Base-by-base conservation (phyloP, 1,140 invertebrate species). In the Megalopta genalis region DNA sequence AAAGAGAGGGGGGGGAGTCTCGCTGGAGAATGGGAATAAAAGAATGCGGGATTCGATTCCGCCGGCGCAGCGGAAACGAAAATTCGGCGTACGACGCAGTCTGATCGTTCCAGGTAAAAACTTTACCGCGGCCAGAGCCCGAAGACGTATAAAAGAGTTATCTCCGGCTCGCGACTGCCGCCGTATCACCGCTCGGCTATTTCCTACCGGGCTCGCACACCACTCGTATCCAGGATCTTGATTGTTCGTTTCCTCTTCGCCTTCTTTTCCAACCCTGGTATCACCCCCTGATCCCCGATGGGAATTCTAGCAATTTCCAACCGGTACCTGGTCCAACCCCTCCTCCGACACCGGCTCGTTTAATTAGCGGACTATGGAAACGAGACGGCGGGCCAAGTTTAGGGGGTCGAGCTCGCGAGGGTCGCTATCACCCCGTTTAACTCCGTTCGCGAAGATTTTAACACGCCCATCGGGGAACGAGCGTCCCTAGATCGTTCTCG, bases 61-160 rank as follows among this genome's bases (percentile, higher is more conserved):
- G 27, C 9, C 57, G 42, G 1, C 27, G 62, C 16, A 65, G 5
- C 12, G 46, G 57, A 37, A 63, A 25, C 42, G 66, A 63, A 49
- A 73, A 49, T 79, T 79, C 63, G 63, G 39, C 70, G 0, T 46
- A 46, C 42, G 67, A 46, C 37, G 25, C 37, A 21, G 64, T 54
- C 46, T 71, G 75, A 42, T 84, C 77, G 76, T 82, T 84, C 76
- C 39, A 86, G 63, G 77, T 80, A 86, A 76, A 87, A 88, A 83
- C 62, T 69, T 87, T 82, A 87, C 81, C 71, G 65, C 63, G 74
- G 64, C 46, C 66, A 72, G 72, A 81, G 78, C 63, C 80, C 60
- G 79, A 86, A 81, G 75, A 81, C 77, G 62, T 81, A 87, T 87
- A 88, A 88, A 88, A 88, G 80, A 83, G 83, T 89, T 83, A 85